Base-by-base conservation (phyloP, 2,797 vertebrate genomes). In the Gambelia wislizenii region DNA sequence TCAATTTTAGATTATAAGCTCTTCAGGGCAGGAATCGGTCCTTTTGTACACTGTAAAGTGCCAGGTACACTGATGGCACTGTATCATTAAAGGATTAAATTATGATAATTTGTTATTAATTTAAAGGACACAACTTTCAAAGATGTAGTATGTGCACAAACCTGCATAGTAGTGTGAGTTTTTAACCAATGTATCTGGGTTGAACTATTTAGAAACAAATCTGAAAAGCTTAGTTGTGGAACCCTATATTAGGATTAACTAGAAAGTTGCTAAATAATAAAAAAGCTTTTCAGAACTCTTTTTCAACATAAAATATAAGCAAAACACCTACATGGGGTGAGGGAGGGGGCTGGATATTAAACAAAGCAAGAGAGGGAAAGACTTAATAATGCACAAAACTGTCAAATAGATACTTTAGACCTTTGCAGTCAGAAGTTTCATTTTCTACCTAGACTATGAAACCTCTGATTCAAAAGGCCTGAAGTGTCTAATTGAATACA, bases 381-480 rank as follows among this genome's bases (percentile, higher is more conserved):
- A 76, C 10, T 44, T 33, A 25, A 22, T 56, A n/a, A 74, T 56
- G 64, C 64, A 67, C 64, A 67, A 67, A 33, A 67, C 30, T 33
- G 10, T 67, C 64, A 67, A 33, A 67, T 56, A 82, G 36, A 14
- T 82, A 88, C 56, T 61, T 49, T 20, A 74, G 4, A 9, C 42
- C n/a, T 87, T 87, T 82, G 42, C n/a, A 88, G 47, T 33, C 87
- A 88, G 70, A 88, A 49, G 78, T 87, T 42, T 72, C 49, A 74
- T 61, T 27, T 59, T 61, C 39, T 61, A 54, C 27, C 13, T 56
- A 49, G 54, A 88, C 56, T 18, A 44, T 9, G 14, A 47, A 83
- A 67, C 64, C 10, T 33, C 30, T 67, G 64, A 67, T 67, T 67
- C 64, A 33, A 33, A 67, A 67, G 64, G 30, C 30, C 9, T 67